phyloP scores from a whole-genome alignment of 2,113 vertebrate genomes.

The Malurus elegans region DNA sequence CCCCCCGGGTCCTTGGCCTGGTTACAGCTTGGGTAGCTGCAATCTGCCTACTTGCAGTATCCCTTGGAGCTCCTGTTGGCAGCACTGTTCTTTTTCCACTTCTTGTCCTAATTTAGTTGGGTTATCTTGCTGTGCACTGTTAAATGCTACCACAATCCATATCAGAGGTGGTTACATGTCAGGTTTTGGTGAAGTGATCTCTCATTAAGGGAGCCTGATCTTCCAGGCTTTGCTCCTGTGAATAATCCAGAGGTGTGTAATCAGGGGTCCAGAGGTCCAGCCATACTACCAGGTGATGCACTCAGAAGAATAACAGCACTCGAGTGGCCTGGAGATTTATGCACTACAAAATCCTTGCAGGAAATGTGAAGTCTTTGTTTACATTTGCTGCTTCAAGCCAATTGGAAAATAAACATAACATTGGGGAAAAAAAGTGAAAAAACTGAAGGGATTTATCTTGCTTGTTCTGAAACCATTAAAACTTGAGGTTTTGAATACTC shows the following conservation, averaged over 20 bases:
- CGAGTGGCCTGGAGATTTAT: not conserved
- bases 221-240: not conserved
- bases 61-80: constrained; percentile 3
- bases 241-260: not conserved
- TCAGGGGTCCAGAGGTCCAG: not conserved
- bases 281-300: fast-evolving
- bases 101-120: constrained; percentile 23
- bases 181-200: not conserved
- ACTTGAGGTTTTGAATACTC: not conserved
- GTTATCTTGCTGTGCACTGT: not conserved
- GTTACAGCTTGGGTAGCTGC: constrained; percentile 7
- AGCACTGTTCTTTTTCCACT: not conserved
- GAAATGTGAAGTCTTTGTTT: not conserved
- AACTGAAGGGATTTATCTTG: not conserved
- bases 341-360: not conserved
- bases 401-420: not conserved
- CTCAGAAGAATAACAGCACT: not conserved
- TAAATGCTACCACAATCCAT: not conserved
- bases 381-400: not conserved
- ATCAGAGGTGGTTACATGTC: not conserved
- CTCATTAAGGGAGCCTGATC: not conserved
- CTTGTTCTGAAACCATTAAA: not conserved
- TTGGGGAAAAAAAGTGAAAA: not conserved
- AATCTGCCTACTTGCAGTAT: not conserved
- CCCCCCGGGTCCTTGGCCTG: not conserved